Base-by-base conservation (phyloP, 2,797 vertebrate genomes). In the Rhinatrema bivittatum region DNA sequence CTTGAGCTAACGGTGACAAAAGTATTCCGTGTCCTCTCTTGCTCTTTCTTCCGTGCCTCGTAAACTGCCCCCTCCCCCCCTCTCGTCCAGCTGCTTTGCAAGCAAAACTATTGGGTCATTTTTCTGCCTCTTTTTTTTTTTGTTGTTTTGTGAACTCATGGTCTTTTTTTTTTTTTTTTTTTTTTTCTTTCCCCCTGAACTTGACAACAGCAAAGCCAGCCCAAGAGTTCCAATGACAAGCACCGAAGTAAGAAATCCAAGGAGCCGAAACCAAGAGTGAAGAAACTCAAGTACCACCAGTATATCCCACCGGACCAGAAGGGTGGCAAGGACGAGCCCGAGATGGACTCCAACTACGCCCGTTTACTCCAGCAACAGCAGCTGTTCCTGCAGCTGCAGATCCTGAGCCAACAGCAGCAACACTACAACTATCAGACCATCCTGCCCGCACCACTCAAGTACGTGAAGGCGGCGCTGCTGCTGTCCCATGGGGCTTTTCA, bases 261-360 rank as follows among this genome's bases (percentile, higher is more conserved):
- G 77, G 94, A 98, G 40, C 78, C 87, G 26, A 95, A 94, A 53
- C 91, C 94, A 2, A 79, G 92, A 40, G 84, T 99, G 32, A 95
- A 87, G 77, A 98, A 94, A 74, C 34, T 99, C 15, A 99, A 99
- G 68, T 99, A 99, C 63, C 96, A 99, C 60, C 95, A 98, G 56
- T 99, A 99, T 74, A 90, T 99, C 40, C 96, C 96, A 4, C 95
- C 96, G 0, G 93, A 98, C 70, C 94, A 98, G 81, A 98, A 94
- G 53, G 87, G 86, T 36, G 95, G 95, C 72, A 83, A 81, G 72
- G 81, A 55, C 5, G 88, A 93, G 46, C 72, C 84, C 2, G 88
- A 80, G 20, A 94, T 97, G 95, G 94, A 98, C 72, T 91, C 91
- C 10, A 83, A 91, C 49, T 98, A 98, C 5, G 86, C 88, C 35